Percentiles rank a stretch among this genome's conserved stretches.
Conservation (phyloP, 1,140 invertebrate species). For the Achroia grisella region DNA sequence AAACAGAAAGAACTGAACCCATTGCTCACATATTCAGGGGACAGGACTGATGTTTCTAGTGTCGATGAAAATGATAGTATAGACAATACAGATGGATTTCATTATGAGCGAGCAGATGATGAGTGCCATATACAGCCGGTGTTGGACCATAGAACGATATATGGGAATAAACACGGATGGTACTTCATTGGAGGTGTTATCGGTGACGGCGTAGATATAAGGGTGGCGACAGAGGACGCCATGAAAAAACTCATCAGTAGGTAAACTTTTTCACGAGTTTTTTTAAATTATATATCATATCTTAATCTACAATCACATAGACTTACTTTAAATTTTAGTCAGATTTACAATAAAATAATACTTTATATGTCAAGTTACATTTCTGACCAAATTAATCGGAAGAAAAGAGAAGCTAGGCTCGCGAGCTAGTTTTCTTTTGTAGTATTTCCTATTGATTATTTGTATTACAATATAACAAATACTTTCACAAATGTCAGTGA, state of each 20-base stretch:
- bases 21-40: slow-evolving; percentile 52
- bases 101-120: slow-evolving; percentile 38
- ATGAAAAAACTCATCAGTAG: slow-evolving; percentile 86
- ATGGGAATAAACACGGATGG: slow-evolving; percentile 83
- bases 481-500: too few relatives aligned
- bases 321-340: too few relatives aligned
- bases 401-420: too few relatives aligned
- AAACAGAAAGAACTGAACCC: slow-evolving; percentile 64
- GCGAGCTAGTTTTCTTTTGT: too few relatives aligned
- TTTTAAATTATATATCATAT: slow-evolving; percentile 18
- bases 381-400: too few relatives aligned
- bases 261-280: slow-evolving; percentile 74
- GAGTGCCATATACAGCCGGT: slow-evolving; percentile 43
- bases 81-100: slow-evolving; percentile 38
- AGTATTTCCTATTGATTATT: too few relatives aligned
- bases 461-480: too few relatives aligned
- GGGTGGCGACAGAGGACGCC: slow-evolving; percentile 77
- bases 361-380: too few relatives aligned
- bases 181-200: slow-evolving; percentile 86
- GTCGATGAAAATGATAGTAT: slow-evolving; percentile 37
- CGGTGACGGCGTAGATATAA: slow-evolving; percentile 74
- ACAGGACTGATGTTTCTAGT: slow-evolving; percentile 33
- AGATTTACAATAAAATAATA: too few relatives aligned
- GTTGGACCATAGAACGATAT: slow-evolving; percentile 67
- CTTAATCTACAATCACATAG: too few relatives aligned